These are phyloP conservation scores for Asbolus verrucosus DNA, from an alignment of 1,140 invertebrate species.

Conservation along the genomic window DNA sequence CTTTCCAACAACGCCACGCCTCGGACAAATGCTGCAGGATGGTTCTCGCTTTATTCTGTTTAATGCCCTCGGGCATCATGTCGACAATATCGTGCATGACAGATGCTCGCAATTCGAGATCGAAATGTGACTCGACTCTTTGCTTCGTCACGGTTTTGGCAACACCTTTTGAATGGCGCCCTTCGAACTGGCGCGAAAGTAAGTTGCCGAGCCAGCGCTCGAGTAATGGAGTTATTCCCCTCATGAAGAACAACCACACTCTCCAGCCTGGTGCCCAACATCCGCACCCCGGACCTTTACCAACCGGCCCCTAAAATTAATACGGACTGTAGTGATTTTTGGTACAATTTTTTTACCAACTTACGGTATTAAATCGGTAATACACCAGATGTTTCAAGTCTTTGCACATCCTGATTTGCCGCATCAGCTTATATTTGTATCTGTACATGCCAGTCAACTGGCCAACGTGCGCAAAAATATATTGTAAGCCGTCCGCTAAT, in stretches of 20 bases:
- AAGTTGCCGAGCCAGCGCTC: conserved; percentile 99
- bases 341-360: conserved; percentile 62
- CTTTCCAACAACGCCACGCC: conserved; percentile 99
- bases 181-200: conserved; percentile 98
- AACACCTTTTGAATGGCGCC: conserved; percentile 97
- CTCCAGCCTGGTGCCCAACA: conserved; percentile 99
- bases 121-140: conserved; percentile 99
- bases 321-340: too few relatives aligned
- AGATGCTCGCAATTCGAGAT: conserved; percentile 96
- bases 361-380: conserved; percentile 98
- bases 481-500: conserved; percentile 98
- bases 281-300: conserved; percentile 99
- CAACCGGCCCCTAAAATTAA: conserved; percentile 86
- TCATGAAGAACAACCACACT: conserved; percentile 99
- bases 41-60: conserved; percentile 99
- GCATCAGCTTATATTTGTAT: conserved; percentile 99
- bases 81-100: conserved; percentile 99
- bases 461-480: conserved; percentile 99
- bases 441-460: conserved; percentile 99
- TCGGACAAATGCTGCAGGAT: conserved; percentile 99
- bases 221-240: conserved; percentile 97
- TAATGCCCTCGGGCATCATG: conserved; percentile 99
- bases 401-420: conserved; percentile 99
- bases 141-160: conserved; percentile 99
- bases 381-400: conserved; percentile 99